Evolutionary conservation across 2,888 invertebrate genomes (phyloP), one percentile per base, ranked within the genome.

Genomic region (Melolontha melolontha): DNA sequence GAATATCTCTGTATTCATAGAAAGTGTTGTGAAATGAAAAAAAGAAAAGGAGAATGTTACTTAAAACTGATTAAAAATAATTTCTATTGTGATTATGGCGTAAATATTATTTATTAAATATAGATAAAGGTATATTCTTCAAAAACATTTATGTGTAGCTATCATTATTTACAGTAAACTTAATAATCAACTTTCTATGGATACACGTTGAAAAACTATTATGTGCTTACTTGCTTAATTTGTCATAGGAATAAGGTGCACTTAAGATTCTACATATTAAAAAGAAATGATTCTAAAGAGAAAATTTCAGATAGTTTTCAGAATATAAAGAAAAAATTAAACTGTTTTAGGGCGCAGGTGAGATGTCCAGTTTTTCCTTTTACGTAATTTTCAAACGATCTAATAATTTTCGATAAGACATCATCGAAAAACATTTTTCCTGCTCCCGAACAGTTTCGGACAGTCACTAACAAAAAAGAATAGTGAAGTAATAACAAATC

Each of bases 231-330:
- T 72, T 75, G 80, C 80, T 81, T 81, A 79, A 77, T 79, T 79
- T 78, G 76, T 74, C 74, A 74, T 71, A 71, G 71, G 10, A 79
- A 74, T 81, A 81, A 79, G 80, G 77, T 80, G 81, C 81, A 81
- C 81, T 79, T 78, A 76, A 68, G 47, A 41, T n/a, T n/a, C 49
- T 66, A 66, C 51, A 51, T 29, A 27, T 27, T 51, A 73, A 70
- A 73, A 67, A 72, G 39, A 34, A 55, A 29, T 57, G 42, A 66
- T 66, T 29, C 22, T 41, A 59, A 57, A 50, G 22, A 34, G 39
- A 65, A 54, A 14, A 34, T 34, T 22, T 22, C 22, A 22, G 22
- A 34, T 34, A 34, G 34, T 34, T 34, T n/a, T 34, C 34, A 34
- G 6, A 34, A 34, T 1, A 2, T 22, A 22, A 22, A 22, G 22